These are phyloP conservation scores for Polydrusus cervinus DNA, from an alignment of 2,888 invertebrate genomes.

Conservation along the genomic window DNA sequence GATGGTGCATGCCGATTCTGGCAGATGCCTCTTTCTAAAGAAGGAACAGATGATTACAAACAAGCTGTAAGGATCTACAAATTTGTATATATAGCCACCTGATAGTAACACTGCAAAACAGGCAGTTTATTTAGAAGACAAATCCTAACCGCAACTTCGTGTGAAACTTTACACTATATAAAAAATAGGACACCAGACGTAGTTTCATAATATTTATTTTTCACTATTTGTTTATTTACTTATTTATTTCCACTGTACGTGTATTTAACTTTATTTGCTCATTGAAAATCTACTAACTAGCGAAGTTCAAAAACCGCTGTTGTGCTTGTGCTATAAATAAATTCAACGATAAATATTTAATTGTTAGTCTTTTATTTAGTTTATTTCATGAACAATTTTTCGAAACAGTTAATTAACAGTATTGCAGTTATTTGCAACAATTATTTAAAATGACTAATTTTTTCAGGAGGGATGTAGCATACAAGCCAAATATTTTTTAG, in stretches of 20 bases:
- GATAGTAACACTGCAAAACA: no score
- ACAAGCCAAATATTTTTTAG: no score
- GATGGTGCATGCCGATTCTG: no score
- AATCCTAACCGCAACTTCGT: neutral
- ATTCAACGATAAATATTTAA: slow-evolving; percentile 4
- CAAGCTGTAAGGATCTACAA: no score
- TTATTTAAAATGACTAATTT: no score
- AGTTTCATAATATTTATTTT: slow-evolving; percentile 23
- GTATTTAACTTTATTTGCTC: slow-evolving; percentile 7
- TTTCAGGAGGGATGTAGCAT: no score
- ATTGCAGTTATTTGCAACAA: no score
- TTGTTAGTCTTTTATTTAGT: neutral
- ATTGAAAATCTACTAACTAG: neutral
- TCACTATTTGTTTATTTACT: slow-evolving; percentile 27
- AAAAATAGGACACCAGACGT: slow-evolving; percentile 13
- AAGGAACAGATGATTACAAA: no score
- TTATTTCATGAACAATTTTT: slow-evolving; percentile 13
- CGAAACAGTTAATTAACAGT: neutral
- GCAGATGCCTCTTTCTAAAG: no score
- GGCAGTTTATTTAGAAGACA: no score
- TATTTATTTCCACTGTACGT: slow-evolving; percentile 26
- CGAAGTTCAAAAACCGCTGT: slow-evolving; percentile 21
- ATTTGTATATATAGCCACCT: no score
- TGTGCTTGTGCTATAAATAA: slow-evolving; percentile 2
- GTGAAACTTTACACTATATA: neutral